phyloP scores from a whole-genome alignment of 2,888 invertebrate species.

The Drosophila testacea region DNA sequence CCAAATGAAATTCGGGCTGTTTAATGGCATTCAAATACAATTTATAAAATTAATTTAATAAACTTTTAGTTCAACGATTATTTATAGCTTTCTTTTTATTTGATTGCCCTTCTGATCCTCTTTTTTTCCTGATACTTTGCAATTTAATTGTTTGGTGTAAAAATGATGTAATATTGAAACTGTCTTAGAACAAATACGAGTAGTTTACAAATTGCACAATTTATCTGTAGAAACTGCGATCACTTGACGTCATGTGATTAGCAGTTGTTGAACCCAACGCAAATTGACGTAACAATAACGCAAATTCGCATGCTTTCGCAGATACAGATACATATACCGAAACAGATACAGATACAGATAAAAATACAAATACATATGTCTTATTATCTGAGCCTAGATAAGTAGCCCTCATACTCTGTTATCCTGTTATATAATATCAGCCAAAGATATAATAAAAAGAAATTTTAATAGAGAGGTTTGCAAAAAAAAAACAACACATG shows the following conservation, averaged over 20 bases:
- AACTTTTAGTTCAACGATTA: conserved; percentile 13
- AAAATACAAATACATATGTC: background rate
- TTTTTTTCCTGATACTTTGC: conserved; percentile 1
- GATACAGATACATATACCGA: background rate
- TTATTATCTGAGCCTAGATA: conserved; percentile 46
- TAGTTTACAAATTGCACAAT: background rate
- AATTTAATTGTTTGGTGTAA: background rate
- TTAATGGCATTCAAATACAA: conserved; percentile 33
- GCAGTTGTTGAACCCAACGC: conserved; percentile 73
- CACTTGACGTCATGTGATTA: conserved; percentile 62
- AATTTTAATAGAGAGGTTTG: conserved; percentile 18
- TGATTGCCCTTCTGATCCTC: conserved; percentile 8
- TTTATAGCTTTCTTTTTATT: conserved; percentile 21
- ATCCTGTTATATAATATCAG: conserved; percentile 62
- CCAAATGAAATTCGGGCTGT: conserved; percentile 23
- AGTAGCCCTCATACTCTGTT: conserved; percentile 17
- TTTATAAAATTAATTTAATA: conserved; percentile 26
- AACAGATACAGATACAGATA: conserved; percentile 10
- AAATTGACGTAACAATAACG: conserved; percentile 52
- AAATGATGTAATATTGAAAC: background rate
- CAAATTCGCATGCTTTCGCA: conserved; percentile 47
- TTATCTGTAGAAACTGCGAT: conserved; percentile 11
- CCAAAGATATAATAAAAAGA: conserved; percentile 39
- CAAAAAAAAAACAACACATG: conserved; percentile 25
- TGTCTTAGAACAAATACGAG: background rate